Base-by-base conservation (phyloP, 2,797 vertebrate genomes). In the Anableps anableps region DNA sequence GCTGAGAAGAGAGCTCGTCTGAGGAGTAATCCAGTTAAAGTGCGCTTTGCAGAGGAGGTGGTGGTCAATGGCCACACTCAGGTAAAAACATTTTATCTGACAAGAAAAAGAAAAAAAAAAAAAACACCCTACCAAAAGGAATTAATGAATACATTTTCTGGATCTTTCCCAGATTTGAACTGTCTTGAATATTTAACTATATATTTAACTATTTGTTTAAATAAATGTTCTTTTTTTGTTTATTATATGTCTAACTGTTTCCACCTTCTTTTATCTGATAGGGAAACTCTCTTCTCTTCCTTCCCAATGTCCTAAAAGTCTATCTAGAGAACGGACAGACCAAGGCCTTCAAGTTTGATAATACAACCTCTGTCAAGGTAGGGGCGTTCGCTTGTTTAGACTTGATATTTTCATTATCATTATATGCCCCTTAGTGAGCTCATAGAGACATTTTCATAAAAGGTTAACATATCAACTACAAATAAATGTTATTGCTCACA, bases 321-420 rank as follows among this genome's bases (percentile, higher is more conserved):
- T 99, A 99, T 89, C 91, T 99, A 89, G 99, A 99, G 93, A 99
- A 99, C 0, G 98, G 99, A 82, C 99, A 99, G 93, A 99, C 99
- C 0, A 99, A 99, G 91, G 98, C 99, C 23, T 99, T 99, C 95
- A 97, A 98, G 92, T 99, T 99, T 83, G 98, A 99, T 84, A 93
- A 91, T 21, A 97, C 94, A 91, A 99, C 99, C 62, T 98, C 97
- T 0, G 97, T 99, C 77, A 99, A 99, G 97, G 98, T 94, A 75
- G 21, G 41, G 45, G 6, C 34, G 21, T 50, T 68, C 47, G 4
- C 11, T 36, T 19, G n/a, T 71, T 31, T 68, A 58, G 55, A 58
- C 9, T 55, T 17, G n/a, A 50, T 26, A 4, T 31, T 7, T 53
- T 68, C 17, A n/a, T 53, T 31, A 29, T 13, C 23, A 47, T 21